These are phyloP conservation scores for Amphimedon queenslandica DNA, from an alignment of 37 sponge, comb jelly and placozoan species.

Conservation along the genomic window DNA sequence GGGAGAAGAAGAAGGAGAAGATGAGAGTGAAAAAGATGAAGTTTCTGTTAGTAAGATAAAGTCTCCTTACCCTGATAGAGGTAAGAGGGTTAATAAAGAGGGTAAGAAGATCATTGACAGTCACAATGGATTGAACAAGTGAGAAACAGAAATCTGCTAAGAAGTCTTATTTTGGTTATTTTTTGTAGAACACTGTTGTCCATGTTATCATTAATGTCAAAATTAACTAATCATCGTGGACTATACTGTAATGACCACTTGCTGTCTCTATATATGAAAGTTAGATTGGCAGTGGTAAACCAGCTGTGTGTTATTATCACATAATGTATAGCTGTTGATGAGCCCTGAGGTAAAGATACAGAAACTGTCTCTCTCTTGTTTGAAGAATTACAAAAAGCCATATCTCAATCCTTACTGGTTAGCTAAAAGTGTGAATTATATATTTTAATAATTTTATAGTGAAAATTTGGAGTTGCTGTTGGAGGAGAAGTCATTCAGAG, in stretches of 20 bases:
- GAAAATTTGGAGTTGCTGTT: constrained; percentile 62
- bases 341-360: constrained; percentile 73
- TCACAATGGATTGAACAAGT: neutral
- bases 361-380: constrained; percentile 60
- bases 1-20: neutral
- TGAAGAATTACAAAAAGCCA: constrained; percentile 59
- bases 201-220: constrained; percentile 63
- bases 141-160: neutral
- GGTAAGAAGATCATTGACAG: neutral
- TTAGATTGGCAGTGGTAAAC: constrained; percentile 5
- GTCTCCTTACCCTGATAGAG: neutral
- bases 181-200: constrained; percentile 48
- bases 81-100: constrained; percentile 8
- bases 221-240: constrained; percentile 70
- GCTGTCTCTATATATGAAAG: constrained; percentile 53
- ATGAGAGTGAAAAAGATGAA: neutral
- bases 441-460: constrained; percentile 7
- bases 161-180: neutral
- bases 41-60: neutral
- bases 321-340: constrained; percentile 56
- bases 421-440: neutral
- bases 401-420: constrained; percentile 63
- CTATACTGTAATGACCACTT: constrained; percentile 68
- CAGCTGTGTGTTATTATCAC: neutral
- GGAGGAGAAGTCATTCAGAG: constrained; percentile 64